Evolutionary conservation across 2,888 invertebrate species (phyloP), one percentile per base, ranked within the genome.

Genomic region (Lamellibrachia satsuma): DNA sequence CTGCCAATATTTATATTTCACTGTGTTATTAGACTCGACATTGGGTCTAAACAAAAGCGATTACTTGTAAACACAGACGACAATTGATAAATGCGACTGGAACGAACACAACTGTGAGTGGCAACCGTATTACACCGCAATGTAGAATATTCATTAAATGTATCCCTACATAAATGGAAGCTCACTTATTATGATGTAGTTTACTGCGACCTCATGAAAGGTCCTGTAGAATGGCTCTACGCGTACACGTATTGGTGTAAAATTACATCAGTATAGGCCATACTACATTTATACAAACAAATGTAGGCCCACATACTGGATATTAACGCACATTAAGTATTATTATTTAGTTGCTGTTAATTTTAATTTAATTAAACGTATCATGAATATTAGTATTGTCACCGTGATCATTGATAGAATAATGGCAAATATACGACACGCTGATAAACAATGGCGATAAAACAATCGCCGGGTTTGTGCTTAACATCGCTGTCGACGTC

Each of bases 1-100:
- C 75, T 75, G n/a, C n/a, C 75, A 75, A 75, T 75, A 75, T 75
- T 75, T 75, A 75, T 75, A 75, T 75, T 75, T 75, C 75, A 75
- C 75, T 75, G 75, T 75, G 75, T 75, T 75, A 75, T 75, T 75
- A 75, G 15, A 75, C n/a, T 22, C 22, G 75, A 75, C 75, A 15
- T 75, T 75, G 75, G 75, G 22, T 3, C 75, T 75, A 75, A 75
- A 75, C 22, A 22, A 22, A 6, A 22, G 22, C 75, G 75, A 22
- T 75, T 11, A 75, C 15, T 75, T 75, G 75, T 75, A 11, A 1
- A 75, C 75, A 75, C 75, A 75, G 6, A 75, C 75, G 4, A n/a
- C 22, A n/a, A 75, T 2, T 75, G 22, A 22, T 75, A 75, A 75
- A 22, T 22, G 75, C 22, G 75, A 75, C n/a, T 22, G 22, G 75